phyloP scores from a whole-genome alignment of 1,140 invertebrate species.

The Tetragnatha versicolor region DNA sequence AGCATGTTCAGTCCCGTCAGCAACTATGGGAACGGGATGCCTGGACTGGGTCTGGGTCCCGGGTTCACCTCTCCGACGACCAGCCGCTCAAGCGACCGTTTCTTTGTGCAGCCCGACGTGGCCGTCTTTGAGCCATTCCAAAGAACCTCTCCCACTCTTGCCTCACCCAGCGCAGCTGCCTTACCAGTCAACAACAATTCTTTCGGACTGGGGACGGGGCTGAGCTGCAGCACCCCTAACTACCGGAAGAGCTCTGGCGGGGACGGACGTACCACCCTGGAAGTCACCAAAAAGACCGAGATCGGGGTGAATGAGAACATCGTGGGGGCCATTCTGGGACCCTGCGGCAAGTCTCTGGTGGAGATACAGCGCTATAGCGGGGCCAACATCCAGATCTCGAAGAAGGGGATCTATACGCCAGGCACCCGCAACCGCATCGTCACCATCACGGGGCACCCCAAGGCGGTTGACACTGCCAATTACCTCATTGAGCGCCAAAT shows the following conservation, averaged over 20 bases:
- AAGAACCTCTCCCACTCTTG: slow-evolving; percentile 64
- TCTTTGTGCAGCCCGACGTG: slow-evolving; percentile 49
- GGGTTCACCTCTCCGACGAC: slow-evolving; percentile 27
- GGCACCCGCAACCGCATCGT: slow-evolving; percentile 97
- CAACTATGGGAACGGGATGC: slow-evolving; percentile 28
- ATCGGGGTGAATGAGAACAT: slow-evolving; percentile 89
- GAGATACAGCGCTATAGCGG: slow-evolving; percentile 96
- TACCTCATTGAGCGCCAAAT: slow-evolving; percentile 95
- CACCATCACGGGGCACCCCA: slow-evolving; percentile 87
- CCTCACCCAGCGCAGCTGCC: slow-evolving; percentile 61
- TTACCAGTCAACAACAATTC: slow-evolving; percentile 78
- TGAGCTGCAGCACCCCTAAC: slow-evolving; percentile 56
- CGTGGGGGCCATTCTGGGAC: slow-evolving; percentile 95
- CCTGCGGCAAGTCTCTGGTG: slow-evolving; percentile 91
- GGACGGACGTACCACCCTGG: slow-evolving; percentile 62
- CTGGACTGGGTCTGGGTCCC: slow-evolving; percentile 24
- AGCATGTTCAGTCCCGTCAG: slow-evolving; percentile 48
- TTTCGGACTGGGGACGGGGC: slow-evolving; percentile 76
- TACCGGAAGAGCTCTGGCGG: slow-evolving; percentile 78
- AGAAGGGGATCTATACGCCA: slow-evolving; percentile 95
- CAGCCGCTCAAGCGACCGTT: slow-evolving; percentile 50
- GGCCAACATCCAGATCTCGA: slow-evolving; percentile 97
- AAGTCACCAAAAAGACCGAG: slow-evolving; percentile 81
- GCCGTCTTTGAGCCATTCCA: slow-evolving; percentile 58
- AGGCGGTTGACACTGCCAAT: slow-evolving; percentile 87